Evolutionary conservation across 2,888 invertebrate genomes (phyloP), one percentile per base, ranked within the genome.

Genomic region (Dasypolia templi): DNA sequence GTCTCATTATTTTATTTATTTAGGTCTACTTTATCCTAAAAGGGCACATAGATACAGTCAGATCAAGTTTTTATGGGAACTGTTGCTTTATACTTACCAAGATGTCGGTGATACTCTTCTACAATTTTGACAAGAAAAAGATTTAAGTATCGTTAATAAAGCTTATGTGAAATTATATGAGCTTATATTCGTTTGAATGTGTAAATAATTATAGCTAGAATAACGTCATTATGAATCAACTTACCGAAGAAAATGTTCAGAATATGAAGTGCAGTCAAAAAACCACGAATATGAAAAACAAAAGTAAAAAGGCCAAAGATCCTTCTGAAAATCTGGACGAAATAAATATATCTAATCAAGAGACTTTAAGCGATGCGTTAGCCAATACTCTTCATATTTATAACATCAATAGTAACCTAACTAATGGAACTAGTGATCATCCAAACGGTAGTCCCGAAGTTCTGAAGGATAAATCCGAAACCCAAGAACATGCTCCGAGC

Each of bases 241-340:
- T 94, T 87, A 91, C 92, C 79, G 94, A 94, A 81, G 95, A 94
- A 80, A 94, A 93, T 89, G 91, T 93, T 89, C 93, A 94, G 89
- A 95, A 92, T 90, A 92, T 93, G 84, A 94, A 94, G 90, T 94
- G 94, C 92, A 95, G 89, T 94, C 93, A 94, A 89, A 93, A 93
- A 89, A 90, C 92, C 91, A 91, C 92, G 84, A 93, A 90, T 91
- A 90, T 93, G 88, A 95, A 93, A 93, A 95, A 93, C 90, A 95
- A 95, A 94, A 93, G 89, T 91, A 95, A 94, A 94, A 95, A 95
- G 93, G 93, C 96, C 95, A 96, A 96, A 96, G 95, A 96, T 91
- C 93, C 93, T 91, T 89, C 93, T 80, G 93, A 93, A 91, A 89
- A 89, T 87, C 90, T 91, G 89, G 93, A 93, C 73, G 94, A 92